Evolutionary conservation across 2,797 vertebrate genomes (phyloP).

Genomic region (Limnodromus scolopaceus): DNA sequence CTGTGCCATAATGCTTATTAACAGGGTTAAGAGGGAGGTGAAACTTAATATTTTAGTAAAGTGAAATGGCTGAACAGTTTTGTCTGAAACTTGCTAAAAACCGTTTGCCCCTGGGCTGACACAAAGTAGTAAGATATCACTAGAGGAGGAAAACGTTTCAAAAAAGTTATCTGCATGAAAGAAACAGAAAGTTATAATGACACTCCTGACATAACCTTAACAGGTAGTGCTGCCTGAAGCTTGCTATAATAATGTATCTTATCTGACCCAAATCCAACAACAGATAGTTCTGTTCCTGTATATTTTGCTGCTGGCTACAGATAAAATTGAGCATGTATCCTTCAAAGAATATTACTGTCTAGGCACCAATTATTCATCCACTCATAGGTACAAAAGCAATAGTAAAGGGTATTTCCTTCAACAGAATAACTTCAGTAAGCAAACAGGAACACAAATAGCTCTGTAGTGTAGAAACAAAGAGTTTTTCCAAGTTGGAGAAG

Average conservation of each 20-base stretch:
- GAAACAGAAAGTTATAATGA: background rate
- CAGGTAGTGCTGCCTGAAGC: background rate
- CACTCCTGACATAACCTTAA: background rate
- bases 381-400: background rate
- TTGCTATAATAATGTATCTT: background rate
- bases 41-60: background rate
- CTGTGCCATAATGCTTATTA: background rate
- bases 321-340: background rate
- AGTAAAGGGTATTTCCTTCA: background rate
- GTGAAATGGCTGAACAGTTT: background rate
- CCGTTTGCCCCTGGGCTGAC: background rate
- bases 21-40: background rate
- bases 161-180: background rate
- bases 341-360: conserved; percentile 20
- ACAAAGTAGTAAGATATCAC: background rate
- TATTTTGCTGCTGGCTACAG: conserved; percentile 2
- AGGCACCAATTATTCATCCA: background rate
- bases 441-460: background rate
- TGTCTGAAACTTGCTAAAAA: background rate
- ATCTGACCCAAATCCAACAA: background rate
- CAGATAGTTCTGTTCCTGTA: background rate
- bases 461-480: background rate
- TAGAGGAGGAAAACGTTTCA: background rate
- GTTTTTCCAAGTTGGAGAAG: background rate
- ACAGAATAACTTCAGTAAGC: conserved; percentile 17